Conservation (phyloP, 2,888 invertebrate species). For the Nemapogon koenigi region DNA sequence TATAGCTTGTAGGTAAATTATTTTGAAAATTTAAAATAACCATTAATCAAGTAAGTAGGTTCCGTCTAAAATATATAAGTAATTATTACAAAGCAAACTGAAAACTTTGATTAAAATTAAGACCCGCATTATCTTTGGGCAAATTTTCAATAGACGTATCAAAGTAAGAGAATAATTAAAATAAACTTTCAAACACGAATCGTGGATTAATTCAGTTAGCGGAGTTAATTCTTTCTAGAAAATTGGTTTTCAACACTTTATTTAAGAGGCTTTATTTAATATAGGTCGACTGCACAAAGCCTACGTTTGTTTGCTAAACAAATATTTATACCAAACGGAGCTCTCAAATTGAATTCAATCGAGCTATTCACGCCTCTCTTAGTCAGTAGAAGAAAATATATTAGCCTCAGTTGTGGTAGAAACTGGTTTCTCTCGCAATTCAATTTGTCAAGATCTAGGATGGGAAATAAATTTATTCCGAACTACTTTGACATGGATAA, state of each 20-base stretch:
- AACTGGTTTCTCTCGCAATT: too few species aligned
- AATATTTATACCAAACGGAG: slow-evolving; percentile 18
- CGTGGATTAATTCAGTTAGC: neutral
- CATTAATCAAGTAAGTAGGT: too few species aligned
- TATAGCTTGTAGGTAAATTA: too few species aligned
- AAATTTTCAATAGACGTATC: too few species aligned
- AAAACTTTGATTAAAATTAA: too few species aligned
- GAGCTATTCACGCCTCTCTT: slow-evolving; percentile 9
- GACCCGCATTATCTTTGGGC: too few species aligned
- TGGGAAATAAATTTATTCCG: too few species aligned
- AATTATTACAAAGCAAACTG: too few species aligned
- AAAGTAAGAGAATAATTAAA: neutral
- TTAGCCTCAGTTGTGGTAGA: slow-evolving; percentile 2
- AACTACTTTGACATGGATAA: too few species aligned
- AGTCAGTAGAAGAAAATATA: slow-evolving; percentile 2
- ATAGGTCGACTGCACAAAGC: slow-evolving; percentile 7
- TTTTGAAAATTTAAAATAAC: too few species aligned
- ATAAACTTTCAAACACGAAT: slow-evolving; percentile 2
- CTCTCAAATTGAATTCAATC: slow-evolving; percentile 14
- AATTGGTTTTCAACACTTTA: slow-evolving; percentile 20
- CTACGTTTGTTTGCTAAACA: slow-evolving; percentile 16
- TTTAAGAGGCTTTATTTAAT: slow-evolving; percentile 14
- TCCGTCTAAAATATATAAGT: too few species aligned
- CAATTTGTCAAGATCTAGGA: too few species aligned
- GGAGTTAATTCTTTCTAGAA: neutral